Evolutionary conservation across 2,888 invertebrate genomes (phyloP), one percentile per base, ranked within the genome.

Genomic region (Drosophila longiperda): DNA sequence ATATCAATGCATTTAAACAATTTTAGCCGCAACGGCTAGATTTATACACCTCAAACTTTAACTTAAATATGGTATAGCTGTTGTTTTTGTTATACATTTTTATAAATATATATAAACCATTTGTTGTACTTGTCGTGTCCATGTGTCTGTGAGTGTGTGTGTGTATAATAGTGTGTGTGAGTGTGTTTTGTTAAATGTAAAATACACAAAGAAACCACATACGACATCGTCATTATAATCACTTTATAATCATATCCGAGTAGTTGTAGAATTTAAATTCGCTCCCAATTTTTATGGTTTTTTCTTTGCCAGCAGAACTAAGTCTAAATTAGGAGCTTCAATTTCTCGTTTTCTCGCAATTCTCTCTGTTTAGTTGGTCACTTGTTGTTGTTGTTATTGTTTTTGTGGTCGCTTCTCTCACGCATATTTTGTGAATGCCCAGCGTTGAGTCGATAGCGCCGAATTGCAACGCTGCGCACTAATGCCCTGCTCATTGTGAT

Each of bases 381-480:
- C 34, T 29, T 55, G 55, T 32, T 38, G 38, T 8, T 38, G 38
- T 8, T 53, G 50, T 52, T 54, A 29, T 61, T 52, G 20, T 49
- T 64, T 11, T 48, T 53, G 29, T 52, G 36, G 20, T 52, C 55
- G n/a, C 52, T 38, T 61, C 58, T 72, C 67, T 87, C 87, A 90
- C 87, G 87, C 87, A 20, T 75, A 89, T 57, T 90, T 90, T 29
- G 94, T 92, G 75, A 95, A 94, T 80, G 93, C 94, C 96, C 96
- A 96, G 87, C 95, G 94, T 92, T 96, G 96, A 62, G 95, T 94
- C 60, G 94, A 94, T 55, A 95, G 93, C 53, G 94, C 94, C 38
- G 94, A 94, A 90, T 96, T 95, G 92, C 96, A 96, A 82, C 95
- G 94, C 91, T 96, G 95, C 11, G 95, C 96, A 34, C 95, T 95